Conservation (phyloP, 2,888 invertebrate genomes). For the Esperia sulphurella region DNA sequence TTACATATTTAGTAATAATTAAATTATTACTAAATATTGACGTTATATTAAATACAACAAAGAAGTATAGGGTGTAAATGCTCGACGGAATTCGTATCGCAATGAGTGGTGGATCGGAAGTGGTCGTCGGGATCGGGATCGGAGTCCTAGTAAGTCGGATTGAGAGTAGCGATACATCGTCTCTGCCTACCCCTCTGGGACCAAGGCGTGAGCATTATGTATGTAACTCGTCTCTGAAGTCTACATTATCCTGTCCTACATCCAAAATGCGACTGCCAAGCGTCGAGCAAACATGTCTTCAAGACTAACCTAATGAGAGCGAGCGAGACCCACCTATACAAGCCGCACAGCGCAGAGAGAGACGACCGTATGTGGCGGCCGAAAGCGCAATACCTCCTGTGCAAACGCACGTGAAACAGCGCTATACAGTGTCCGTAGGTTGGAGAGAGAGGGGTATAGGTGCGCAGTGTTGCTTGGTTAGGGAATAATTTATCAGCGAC, state of each 20-base stretch:
- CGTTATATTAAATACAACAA: too few species aligned
- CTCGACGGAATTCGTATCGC: too few species aligned
- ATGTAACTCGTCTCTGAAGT: constrained; percentile 7
- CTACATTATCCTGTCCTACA: constrained; percentile 37
- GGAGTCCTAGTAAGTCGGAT: too few species aligned
- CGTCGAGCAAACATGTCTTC: constrained; percentile 69
- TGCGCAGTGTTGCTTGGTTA: constrained; percentile 62
- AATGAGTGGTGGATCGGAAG: too few species aligned
- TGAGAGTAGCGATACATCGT: too few species aligned
- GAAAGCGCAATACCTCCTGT: constrained; percentile 70
- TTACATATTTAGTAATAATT: too few species aligned
- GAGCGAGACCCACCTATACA: constrained; percentile 45
- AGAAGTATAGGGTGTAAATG: too few species aligned
- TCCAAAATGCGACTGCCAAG: constrained; percentile 68
- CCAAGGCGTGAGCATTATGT: too few species aligned
- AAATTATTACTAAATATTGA: too few species aligned
- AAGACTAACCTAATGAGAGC: constrained; percentile 75
- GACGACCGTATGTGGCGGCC: constrained; percentile 62
- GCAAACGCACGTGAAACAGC: constrained; percentile 35
- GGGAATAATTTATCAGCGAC: constrained; percentile 70
- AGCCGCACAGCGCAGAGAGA: constrained; percentile 23
- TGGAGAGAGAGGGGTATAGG: constrained; percentile 41
- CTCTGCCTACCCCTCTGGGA: too few species aligned
- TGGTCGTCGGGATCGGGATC: too few species aligned
- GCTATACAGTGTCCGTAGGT: constrained; percentile 14